Evolutionary conservation across 1,140 invertebrate species (phyloP).

Genomic region (Bombus cullumanus): DNA sequence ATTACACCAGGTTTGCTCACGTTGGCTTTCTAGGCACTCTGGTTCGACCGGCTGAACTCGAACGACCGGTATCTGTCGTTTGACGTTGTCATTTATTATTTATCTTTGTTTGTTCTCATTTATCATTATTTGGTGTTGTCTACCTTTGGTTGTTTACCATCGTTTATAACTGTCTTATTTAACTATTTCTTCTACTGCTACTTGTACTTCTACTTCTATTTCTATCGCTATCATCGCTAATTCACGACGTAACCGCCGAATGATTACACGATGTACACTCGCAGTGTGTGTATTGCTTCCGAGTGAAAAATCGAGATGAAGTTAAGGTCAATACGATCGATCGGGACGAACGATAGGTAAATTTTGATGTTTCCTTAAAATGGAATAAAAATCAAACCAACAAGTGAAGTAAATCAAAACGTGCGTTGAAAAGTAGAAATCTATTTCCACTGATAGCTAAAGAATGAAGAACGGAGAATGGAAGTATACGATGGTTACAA

Average conservation of each 20-base stretch:
- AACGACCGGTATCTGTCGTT: not conserved
- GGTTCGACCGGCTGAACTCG: not conserved
- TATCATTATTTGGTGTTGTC: not conserved
- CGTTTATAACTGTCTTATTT: too few relatives aligned
- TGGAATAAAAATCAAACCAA: not conserved
- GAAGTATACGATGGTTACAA: too few relatives aligned
- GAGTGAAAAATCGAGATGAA: not conserved
- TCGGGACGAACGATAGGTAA: not conserved
- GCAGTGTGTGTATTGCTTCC: not conserved
- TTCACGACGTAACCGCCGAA: not conserved
- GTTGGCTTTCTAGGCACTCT: conserved; percentile 69
- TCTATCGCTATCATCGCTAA: too few relatives aligned
- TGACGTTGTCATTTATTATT: not conserved
- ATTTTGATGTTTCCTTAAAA: not conserved
- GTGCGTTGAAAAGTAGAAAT: not conserved
- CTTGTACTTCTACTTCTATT: too few relatives aligned
- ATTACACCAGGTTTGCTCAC: conserved; percentile 66
- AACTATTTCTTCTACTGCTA: too few relatives aligned
- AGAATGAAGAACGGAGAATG: too few relatives aligned
- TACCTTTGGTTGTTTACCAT: not conserved
- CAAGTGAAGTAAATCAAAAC: not conserved
- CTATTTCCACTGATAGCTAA: not conserved
- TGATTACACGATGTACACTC: too few relatives aligned
- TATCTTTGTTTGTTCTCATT: not conserved
- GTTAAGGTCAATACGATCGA: not conserved